Percentiles rank a stretch among this genome's conserved stretches.
Evolutionary conservation across 2,797 vertebrate genomes (phyloP).

Genomic region (Spinibarbus caldwelli): DNA sequence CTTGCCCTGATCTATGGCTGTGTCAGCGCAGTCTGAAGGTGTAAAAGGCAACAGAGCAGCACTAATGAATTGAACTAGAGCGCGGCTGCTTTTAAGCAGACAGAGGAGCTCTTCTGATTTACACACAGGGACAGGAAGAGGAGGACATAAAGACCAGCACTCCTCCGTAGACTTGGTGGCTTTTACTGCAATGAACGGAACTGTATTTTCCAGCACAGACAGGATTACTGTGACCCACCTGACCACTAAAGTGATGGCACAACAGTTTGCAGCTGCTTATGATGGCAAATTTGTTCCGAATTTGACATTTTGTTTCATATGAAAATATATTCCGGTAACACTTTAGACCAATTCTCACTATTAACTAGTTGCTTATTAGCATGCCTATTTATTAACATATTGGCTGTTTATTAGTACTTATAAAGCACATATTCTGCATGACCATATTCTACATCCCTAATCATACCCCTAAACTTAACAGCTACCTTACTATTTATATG

Average conservation of each 20-base stretch:
- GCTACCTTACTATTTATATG: too few relatives aligned
- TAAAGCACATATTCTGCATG: too few relatives aligned
- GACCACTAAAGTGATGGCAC: neutral
- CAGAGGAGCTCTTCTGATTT: slow-evolving; percentile 46
- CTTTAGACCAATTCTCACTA: neutral
- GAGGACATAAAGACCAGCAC: slow-evolving; percentile 44
- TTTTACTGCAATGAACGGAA: slow-evolving; percentile 25
- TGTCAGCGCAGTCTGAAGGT: slow-evolving; percentile 51
- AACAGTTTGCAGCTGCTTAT: neutral
- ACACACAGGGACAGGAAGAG: slow-evolving; percentile 42
- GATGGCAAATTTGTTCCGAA: neutral
- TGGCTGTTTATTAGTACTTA: neutral
- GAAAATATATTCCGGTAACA: neutral
- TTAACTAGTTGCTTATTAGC: neutral
- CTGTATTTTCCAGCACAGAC: neutral
- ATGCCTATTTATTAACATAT: neutral
- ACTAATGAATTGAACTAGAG: slow-evolving; percentile 59
- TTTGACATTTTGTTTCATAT: neutral
- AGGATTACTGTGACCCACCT: neutral
- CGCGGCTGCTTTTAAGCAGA: slow-evolving; percentile 54
- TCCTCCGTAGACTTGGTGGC: neutral
- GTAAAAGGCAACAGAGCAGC: slow-evolving; percentile 60
- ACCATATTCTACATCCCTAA: too few relatives aligned
- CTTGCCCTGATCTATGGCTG: slow-evolving; percentile 54
- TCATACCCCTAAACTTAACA: too few relatives aligned